A percentile compares a stretch with the other conserved stretches of the same genome.
Evolutionary conservation across 2,113 vertebrate species (phyloP).

Genomic region (Bufo bufo): DNA sequence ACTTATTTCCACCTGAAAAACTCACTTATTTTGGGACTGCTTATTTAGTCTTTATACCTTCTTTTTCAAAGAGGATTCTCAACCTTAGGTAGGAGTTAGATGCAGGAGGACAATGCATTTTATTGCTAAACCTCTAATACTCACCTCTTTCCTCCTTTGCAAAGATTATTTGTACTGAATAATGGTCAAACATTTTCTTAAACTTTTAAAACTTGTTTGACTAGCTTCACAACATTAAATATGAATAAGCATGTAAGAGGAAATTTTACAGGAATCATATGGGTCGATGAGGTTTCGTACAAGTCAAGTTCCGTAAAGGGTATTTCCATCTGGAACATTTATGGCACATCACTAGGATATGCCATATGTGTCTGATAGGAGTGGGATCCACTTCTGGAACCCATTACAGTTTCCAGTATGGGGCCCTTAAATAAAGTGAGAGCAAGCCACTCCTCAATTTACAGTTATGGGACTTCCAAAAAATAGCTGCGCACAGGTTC

Average conservation of each 20-base stretch:
- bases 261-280: background rate
- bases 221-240: background rate
- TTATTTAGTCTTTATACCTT: background rate
- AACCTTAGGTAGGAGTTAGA: background rate
- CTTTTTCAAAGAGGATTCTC: background rate
- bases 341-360: too few relatives aligned
- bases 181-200: slow-evolving; percentile 1
- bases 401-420: too few relatives aligned
- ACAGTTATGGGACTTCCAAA: too few relatives aligned
- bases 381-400: too few relatives aligned
- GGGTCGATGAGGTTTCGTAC: background rate
- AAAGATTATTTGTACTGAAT: background rate
- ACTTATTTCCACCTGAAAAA: slow-evolving; percentile 13
- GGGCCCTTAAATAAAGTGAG: too few relatives aligned
- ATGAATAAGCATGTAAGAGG: background rate
- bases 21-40: background rate
- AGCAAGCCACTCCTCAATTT: too few relatives aligned
- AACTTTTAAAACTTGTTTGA: background rate
- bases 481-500: too few relatives aligned
- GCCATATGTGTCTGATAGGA: too few relatives aligned
- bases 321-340: too few relatives aligned
- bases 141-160: background rate
- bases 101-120: background rate
- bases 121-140: background rate
- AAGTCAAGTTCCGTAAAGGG: background rate